A percentile compares a stretch with the other conserved stretches of the same genome.
phyloP scores from a whole-genome alignment of 2,113 vertebrate species.

The Cochlearius cochlearius region DNA sequence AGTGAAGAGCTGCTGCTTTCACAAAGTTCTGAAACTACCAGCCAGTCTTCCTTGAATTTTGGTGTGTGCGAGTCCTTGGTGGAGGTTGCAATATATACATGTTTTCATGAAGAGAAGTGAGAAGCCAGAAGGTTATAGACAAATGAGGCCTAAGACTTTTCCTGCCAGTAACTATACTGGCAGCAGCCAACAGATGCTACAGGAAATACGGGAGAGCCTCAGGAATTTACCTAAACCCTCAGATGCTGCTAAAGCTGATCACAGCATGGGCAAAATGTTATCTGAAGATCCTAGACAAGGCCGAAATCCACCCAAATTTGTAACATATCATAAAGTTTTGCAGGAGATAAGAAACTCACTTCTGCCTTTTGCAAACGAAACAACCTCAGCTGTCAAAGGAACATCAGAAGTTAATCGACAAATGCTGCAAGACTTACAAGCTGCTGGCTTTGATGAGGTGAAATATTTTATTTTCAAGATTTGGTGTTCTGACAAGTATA shows the following conservation, averaged over 20 bases:
- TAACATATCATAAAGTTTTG: conserved; percentile 89
- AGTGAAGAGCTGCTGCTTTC: neutral
- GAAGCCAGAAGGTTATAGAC: conserved; percentile 96
- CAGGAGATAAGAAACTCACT: conserved; percentile 95
- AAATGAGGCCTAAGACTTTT: conserved; percentile 99
- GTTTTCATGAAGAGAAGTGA: conserved; percentile 98
- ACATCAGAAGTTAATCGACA: conserved; percentile 84
- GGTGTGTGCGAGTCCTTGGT: conserved; percentile 63
- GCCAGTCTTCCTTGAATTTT: conserved; percentile 25
- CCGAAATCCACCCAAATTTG: conserved; percentile 85
- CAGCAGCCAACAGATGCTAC: conserved; percentile 96
- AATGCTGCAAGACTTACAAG: conserved; percentile 84
- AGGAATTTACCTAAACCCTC: conserved; percentile 91
- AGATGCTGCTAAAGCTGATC: conserved; percentile 84
- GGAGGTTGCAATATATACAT: conserved; percentile 79
- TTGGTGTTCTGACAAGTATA: neutral
- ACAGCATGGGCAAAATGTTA: conserved; percentile 77
- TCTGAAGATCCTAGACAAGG: conserved; percentile 88
- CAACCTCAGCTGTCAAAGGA: conserved; percentile 72
- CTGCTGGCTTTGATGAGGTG: conserved; percentile 93
- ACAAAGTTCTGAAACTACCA: conserved; percentile 7
- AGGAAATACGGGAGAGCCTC: conserved; percentile 96
- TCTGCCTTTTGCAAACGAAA: conserved; percentile 88
- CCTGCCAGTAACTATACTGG: conserved; percentile 92
- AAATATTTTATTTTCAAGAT: conserved; percentile 36